Evolutionary conservation across 2,888 invertebrate species (phyloP), one percentile per base, ranked within the genome.

Genomic region (Punctoribates punctum): DNA sequence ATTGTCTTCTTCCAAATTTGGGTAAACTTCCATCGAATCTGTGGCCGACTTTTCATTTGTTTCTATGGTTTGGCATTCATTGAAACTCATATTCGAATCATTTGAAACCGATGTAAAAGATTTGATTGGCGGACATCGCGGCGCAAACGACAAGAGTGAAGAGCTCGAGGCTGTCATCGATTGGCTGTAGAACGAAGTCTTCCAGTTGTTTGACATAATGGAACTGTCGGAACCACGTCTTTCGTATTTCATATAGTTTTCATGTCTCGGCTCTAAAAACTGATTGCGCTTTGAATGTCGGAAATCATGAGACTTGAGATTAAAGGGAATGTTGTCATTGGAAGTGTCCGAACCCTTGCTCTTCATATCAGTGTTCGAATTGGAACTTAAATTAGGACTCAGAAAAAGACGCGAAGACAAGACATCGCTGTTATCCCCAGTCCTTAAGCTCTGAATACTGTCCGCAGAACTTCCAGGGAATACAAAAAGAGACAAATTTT

Each of bases 401-500:
- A 70, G 23, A 1, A 42, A 42, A 8, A 23, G 20, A 17, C 70
- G 70, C 13, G 70, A 70, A 17, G 70, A 38, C 0, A 38, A 70
- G 23, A 8, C 9, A 13, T 70, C 42, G n/a, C 70, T 42, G 2
- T 42, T 20, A 42, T 65, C 38, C 1, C 65, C 38, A 6, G 34
- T 38, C 9, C 38, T 65, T 27, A 27, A 65, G 20, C 42, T 70
- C 6, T 72, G 27, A 42, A 75, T n/a, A 54, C 70, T 54, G 8
- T 23, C 23, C 20, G 48, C 27, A 13, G 54, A 46, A 70, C 42
- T 72, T 29, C 62, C 62, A 27, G 76, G 74, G 60, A 78, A 80
- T 29, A 79, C 76, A 60, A 80, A 79, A 67, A 80, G 78, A 8
- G 81, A 80, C n/a, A 80, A 77, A 6, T 79, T 79, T 29, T 79